Percentiles rank a stretch among this genome's conserved stretches.
Conservation (phyloP, 1,140 invertebrate genomes). For the Nomia melanderi region DNA sequence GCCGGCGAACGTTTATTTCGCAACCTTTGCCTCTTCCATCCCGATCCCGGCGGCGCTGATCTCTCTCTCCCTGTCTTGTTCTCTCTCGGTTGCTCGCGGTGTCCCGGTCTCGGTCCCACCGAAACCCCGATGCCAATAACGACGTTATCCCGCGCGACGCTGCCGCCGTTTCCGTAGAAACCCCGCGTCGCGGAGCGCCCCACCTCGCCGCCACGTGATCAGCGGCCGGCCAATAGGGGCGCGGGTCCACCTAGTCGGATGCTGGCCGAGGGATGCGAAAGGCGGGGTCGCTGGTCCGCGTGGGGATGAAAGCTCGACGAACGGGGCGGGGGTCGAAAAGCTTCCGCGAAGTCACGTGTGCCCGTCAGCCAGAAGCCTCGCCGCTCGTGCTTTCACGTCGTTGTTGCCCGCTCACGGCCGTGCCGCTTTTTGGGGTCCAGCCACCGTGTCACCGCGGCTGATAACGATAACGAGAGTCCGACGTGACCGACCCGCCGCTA, state of each 20-base stretch:
- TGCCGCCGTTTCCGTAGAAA: slow-evolving; percentile 73
- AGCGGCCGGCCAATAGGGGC: slow-evolving; percentile 65
- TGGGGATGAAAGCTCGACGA: slow-evolving; percentile 75
- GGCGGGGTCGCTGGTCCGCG: slow-evolving; percentile 65
- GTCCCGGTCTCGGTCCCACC: slow-evolving; percentile 15
- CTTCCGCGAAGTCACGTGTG: slow-evolving; percentile 78
- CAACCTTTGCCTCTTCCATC: slow-evolving; percentile 70
- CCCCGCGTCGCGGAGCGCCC: slow-evolving; percentile 64
- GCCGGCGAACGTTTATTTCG: slow-evolving; percentile 79
- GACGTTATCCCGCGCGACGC: slow-evolving; percentile 74
- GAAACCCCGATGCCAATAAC: slow-evolving; percentile 71
- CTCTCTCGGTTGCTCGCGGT: slow-evolving; percentile 23
- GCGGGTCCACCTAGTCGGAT: slow-evolving; percentile 59
- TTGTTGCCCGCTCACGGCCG: slow-evolving; percentile 38
- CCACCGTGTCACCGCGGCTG: slow-evolving; percentile 47
- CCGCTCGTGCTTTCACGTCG: slow-evolving; percentile 73
- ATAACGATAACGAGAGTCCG: slow-evolving; percentile 56
- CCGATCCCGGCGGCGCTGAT: slow-evolving; percentile 18
- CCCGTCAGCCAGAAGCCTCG: slow-evolving; percentile 69
- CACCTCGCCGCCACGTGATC: slow-evolving; percentile 68
- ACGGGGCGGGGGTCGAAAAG: slow-evolving; percentile 67
- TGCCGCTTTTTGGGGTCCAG: slow-evolving; percentile 43
- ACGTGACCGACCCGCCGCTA: slow-evolving; percentile 35
- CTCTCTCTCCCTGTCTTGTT: not conserved
- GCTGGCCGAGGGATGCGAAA: slow-evolving; percentile 72